Conservation (phyloP, 2,797 vertebrate genomes). For the Characodon lateralis region DNA sequence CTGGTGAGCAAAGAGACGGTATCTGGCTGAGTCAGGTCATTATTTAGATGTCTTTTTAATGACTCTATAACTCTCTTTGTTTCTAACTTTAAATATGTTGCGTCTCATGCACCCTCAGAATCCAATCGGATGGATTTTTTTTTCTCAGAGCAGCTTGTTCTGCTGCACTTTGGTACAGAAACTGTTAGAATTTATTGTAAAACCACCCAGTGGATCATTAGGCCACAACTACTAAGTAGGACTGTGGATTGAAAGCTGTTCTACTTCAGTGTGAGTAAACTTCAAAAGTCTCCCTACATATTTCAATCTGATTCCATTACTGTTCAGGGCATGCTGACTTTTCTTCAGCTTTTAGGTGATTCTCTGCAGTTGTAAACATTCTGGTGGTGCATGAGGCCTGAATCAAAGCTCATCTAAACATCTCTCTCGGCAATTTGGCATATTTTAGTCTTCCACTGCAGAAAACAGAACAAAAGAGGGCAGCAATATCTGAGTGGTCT, state of each 20-base stretch:
- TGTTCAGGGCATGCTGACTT: background rate
- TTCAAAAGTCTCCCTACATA: constrained; percentile 16
- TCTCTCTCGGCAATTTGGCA: constrained; percentile 19
- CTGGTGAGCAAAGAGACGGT: constrained; percentile 52
- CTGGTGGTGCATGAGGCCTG: constrained; percentile 2
- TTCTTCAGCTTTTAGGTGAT: constrained; percentile 14
- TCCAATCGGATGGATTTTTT: constrained; percentile 18
- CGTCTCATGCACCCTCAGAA: constrained; percentile 8
- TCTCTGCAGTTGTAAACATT: constrained; percentile 24
- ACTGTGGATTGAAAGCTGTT: constrained; percentile 22
- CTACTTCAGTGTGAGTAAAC: constrained; percentile 2
- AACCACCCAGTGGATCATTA: constrained; percentile 23
- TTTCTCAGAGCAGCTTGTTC: background rate
- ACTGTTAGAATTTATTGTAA: constrained; percentile 8
- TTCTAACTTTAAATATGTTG: constrained; percentile 27
- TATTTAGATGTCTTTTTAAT: constrained; percentile 68
- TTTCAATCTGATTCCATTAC: constrained; percentile 2
- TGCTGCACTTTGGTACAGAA: constrained; percentile 8
- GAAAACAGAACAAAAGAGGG: constrained; percentile 53
- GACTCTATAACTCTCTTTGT: constrained; percentile 30
- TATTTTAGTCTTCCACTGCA: constrained; percentile 32
- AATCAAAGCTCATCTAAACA: constrained; percentile 25
- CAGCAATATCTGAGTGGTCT: constrained; percentile 15
- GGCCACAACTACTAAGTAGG: constrained; percentile 12
- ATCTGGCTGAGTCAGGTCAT: constrained; percentile 50